Base-by-base conservation (phyloP, 2,113 vertebrate species). In the Bungarus multicinctus region DNA sequence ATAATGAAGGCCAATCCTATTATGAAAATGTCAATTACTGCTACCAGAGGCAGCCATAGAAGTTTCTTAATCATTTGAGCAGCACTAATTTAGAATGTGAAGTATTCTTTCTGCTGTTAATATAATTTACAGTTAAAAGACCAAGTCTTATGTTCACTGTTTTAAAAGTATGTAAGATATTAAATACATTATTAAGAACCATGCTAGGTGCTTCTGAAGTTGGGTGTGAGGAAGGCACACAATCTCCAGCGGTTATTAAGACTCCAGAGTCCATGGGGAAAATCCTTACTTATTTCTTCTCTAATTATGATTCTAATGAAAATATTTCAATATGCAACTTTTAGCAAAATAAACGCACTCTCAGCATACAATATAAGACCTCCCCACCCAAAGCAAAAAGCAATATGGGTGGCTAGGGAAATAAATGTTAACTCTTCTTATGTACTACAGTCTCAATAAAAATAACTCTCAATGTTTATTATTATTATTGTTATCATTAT, bases 91-190 rank as follows among this genome's bases (percentile, higher is more conserved):
- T 91, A 92, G 74, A 55, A 74, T n/a, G 81, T 50, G 93, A 60
- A 91, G 93, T 7, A n/a, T 93, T n/a, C 52, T 95, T 23, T 85
- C 87, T 89, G 69, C 52, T 95, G 43, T 0, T 0, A 91, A 52
- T 87, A 64, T 95, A 96, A 93, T 91, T 96, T 91, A 89, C 93
- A 95, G 89, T 92, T 96, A 94, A 95, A 74, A 58, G 95, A 94
- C 58, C 39, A 91, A 94, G 69, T 95, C 94, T 95, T 93, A 95
- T 96, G 92, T 96, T 95, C 95, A 87, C 89, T 93, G 43, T 6
- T 74, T 45, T 64, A 47, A 64, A 30, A 64, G 43, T 53, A 87
- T 5, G 16, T 50, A 50, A 27, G 47, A 53, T 16, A 14, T 30
- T 87, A 52, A 87, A 14, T 30, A 7, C 6, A 87, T 87, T 50